Evolutionary conservation across 2,888 invertebrate genomes (phyloP), one percentile per base, ranked within the genome.

Genomic region (Amiota communis): DNA sequence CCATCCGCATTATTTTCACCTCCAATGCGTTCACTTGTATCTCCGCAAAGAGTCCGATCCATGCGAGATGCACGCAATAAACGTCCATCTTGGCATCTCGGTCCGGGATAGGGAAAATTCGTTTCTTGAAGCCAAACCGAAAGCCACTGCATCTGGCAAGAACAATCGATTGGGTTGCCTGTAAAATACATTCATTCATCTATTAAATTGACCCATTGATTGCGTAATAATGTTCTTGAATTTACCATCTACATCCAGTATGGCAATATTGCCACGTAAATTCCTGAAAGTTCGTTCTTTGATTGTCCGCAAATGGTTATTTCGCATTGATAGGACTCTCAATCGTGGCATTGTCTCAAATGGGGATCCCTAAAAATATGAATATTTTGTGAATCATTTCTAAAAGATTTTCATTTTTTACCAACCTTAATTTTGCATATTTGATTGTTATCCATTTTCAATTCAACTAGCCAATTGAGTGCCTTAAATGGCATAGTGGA

Each of bases 401-500:
- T 57, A 57, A 15, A 8, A 59, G 17, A 10, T 13, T 20, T 59
- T 15, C 8, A 11, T 12, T 20, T 49, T 17, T 12, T 51, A 74
- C 83, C 56, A 67, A 90, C 90, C 82, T 93, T 93, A 70, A 97
- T 94, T 67, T 93, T 92, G 87, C 97, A 97, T 81, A 97, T 94
- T 75, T 92, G 91, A 90, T 97, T 97, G 88, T 95, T 94, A 87
- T 96, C 96, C 91, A 97, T 92, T 91, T 95, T 94, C 8, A 97
- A 89, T 87, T 97, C 96, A 0, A 97, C 95, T 71, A 97, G 90
- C 94, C 96, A 96, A 87, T 95, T 95, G 92, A 97, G 93, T 71
- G 93, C 92, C 76, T 94, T 92, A 78, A 93, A 91, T 0, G 93
- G 92, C 79, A 95, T 92, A 77, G 92, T 93, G n/a, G 93, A 92